These are phyloP conservation scores for Drosophila baimaii DNA, from an alignment of 1,140 invertebrate species.

Conservation along the genomic window DNA sequence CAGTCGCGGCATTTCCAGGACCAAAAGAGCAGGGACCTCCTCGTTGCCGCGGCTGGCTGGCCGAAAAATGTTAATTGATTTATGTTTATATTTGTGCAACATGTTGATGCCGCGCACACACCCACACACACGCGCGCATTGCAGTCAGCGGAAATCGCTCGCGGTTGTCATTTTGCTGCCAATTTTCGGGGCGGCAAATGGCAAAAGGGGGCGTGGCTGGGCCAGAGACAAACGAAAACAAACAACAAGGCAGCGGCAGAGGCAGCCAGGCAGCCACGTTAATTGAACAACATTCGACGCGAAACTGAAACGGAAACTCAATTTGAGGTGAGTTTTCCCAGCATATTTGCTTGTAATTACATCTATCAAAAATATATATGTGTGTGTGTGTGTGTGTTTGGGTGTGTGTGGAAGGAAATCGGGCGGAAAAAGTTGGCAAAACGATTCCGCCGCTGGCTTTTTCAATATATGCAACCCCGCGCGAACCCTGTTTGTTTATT, in stretches of 20 bases:
- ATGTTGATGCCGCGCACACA: conserved; percentile 67
- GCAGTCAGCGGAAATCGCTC: conserved; percentile 63
- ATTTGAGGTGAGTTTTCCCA: conserved; percentile 68
- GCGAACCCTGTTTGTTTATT: conserved; percentile 42
- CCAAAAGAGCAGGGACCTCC: conserved; percentile 20
- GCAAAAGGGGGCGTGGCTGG: conserved; percentile 1
- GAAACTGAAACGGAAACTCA: conserved; percentile 51
- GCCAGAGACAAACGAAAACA: conserved; percentile 71
- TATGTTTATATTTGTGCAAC: conserved; percentile 83
- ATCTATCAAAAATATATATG: conserved; percentile 67
- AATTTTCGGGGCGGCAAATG: conserved; percentile 5
- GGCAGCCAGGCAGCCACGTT: conserved; percentile 45
- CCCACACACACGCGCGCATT: conserved; percentile 7
- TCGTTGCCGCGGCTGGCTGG: background rate
- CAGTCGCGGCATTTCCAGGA: conserved; percentile 16
- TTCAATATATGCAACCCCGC: conserved; percentile 52
- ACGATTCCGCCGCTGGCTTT: conserved; percentile 44
- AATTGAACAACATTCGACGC: conserved; percentile 80
- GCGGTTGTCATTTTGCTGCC: conserved; percentile 66
- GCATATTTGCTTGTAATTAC: conserved; percentile 79
- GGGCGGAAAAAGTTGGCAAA: conserved; percentile 6
- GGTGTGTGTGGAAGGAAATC: conserved; percentile 7
- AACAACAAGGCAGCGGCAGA: conserved; percentile 36
- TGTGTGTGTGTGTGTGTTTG: conserved; percentile 1
- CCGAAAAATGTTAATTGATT: conserved; percentile 81